A percentile compares a stretch with the other conserved stretches of the same genome.
Evolutionary conservation across 2,888 invertebrate genomes (phyloP).

Genomic region (Agrilus cyanescens): DNA sequence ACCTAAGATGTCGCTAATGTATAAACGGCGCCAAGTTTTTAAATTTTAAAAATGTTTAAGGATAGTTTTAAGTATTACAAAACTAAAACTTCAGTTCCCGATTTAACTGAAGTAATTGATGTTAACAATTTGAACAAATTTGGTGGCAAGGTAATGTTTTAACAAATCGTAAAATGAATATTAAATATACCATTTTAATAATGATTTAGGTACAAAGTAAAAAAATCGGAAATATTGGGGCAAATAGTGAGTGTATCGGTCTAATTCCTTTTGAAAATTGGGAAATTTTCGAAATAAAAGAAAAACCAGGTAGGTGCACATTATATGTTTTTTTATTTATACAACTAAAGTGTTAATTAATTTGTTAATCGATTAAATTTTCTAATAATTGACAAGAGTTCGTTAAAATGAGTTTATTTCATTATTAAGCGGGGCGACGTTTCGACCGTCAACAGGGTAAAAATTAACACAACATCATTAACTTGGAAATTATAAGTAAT

Average conservation of each 20-base stretch:
- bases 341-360: conserved; percentile 1
- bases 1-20: too few relatives aligned
- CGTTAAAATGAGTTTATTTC: too few relatives aligned
- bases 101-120: conserved; percentile 51
- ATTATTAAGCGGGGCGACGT: too few relatives aligned
- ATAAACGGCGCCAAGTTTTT: background rate
- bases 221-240: conserved; percentile 4
- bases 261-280: conserved; percentile 42
- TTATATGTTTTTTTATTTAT: background rate
- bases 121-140: conserved; percentile 28
- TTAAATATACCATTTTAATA: too few relatives aligned
- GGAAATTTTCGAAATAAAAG: conserved; percentile 48
- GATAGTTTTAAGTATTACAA: conserved; percentile 71
- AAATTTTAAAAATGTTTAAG: conserved; percentile 44
- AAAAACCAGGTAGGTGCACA: conserved; percentile 43
- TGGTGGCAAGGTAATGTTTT: conserved; percentile 1
- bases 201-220: conserved; percentile 3
- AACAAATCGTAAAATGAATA: too few relatives aligned
- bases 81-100: conserved; percentile 51
- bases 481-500: too few relatives aligned
- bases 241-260: conserved; percentile 27
- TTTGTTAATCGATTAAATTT: too few relatives aligned
- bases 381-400: too few relatives aligned
- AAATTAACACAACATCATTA: too few relatives aligned
- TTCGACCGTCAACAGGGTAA: too few relatives aligned